Base-by-base conservation (phyloP, 2,113 vertebrate species). In the human region DNA sequence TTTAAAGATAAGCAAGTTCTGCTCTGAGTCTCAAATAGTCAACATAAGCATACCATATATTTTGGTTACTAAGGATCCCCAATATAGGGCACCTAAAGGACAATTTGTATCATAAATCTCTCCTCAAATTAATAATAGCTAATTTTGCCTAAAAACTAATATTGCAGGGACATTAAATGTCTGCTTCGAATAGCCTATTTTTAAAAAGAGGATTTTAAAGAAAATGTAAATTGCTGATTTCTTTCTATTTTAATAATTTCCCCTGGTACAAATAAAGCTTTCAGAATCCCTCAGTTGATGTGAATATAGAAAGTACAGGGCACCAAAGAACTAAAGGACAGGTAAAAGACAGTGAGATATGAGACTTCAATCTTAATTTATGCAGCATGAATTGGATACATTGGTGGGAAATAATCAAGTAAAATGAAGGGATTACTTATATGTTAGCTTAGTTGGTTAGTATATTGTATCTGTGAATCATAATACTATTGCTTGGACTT, bases 141-240 rank as follows among this genome's bases (percentile, higher is more conserved):
- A 57, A 40, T 97, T 94, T 96, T 82, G 23, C 73, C 73, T 76
- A 40, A 43, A 89, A 55, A 64, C 64, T 93, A 45, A 66, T 81
- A 50, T 64, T 59, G 76, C 13, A 75, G 73, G 84, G 27, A 68
- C 6, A 40, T 96, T 86, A 61, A 32, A 23, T 89, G 25, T 91
- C 64, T 93, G n/a, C 72, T 48, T 83, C 73, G 38, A 84, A n/a
- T 72, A 73, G 38, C 22, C 76, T 57, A 8, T 90, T 50, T 82
- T 83, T 80, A 38, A 89, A 95, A 72, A 84, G 18, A 84, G 18
- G 18, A 35, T 45, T 75, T 97, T 35, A 82, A 92, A 86, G 66
- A 43, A 96, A 89, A 55, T 96, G 78, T 87, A 68, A 85, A 30
- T 87, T 85, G 66, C 3, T 55, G 13, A 57, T 6, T 84, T 94